Base-by-base conservation (phyloP, 2,888 invertebrate species). In the Abrostola tripartita region DNA sequence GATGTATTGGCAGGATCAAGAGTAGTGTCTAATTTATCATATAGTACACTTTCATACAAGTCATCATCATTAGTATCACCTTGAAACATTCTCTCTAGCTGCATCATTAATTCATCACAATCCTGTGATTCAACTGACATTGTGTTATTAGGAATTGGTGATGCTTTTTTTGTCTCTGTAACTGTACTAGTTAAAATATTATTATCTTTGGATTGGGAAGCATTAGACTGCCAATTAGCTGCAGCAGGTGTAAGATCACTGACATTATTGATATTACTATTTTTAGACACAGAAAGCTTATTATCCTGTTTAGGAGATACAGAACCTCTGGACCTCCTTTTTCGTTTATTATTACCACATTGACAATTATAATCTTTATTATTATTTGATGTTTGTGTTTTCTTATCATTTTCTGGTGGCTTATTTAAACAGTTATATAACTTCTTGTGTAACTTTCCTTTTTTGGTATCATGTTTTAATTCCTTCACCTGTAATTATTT, bases 61-160 rank as follows among this genome's bases (percentile, higher is more conserved):
- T 94, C 93, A 76, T 94, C 93, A 76, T 93, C 92, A 82, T 88
- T 89, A 36, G 86, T 74, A 64, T 91, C 90, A 41, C 85, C 85
- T 72, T 92, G 87, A 78, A 95, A 95, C n/a, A 95, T 77, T 77
- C 92, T 91, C 75, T 94, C 93, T 73, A 95, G 79, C 71, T 94
- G 92, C 72, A 86, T 84, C 85, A 91, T 89, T 52, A 95, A 74
- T 55, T 93, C 87, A 82, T 92, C 89, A 76, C 90, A 85, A 52
- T 89, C 88, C 71, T 86, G 84, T 38, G 86, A 79, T 72, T 91
- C 90, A 42, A 81, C 74, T 41, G 85, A 81, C 11, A 79, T 68
- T 65, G 76, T 77, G 55, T 70, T 63, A 11, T 65, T 70, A n/a
- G 71, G 62, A 58, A 76, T 76, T 44, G 74, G 71, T 58, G 79